These are phyloP conservation scores for Diplolepis rosae DNA, from an alignment of 2,888 invertebrate species.

Conservation along the genomic window DNA sequence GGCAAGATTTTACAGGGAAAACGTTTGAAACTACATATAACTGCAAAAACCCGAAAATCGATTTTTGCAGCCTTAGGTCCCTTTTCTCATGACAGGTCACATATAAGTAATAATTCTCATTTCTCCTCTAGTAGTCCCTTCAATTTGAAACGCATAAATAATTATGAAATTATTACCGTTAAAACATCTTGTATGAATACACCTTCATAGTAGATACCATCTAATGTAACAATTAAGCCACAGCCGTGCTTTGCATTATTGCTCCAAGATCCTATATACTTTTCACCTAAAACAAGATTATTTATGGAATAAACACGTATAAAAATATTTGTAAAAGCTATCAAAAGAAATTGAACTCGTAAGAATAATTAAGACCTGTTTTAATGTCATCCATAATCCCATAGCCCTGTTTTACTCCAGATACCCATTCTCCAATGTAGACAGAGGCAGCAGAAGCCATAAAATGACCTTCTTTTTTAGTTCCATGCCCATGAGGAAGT, in stretches of 20 bases:
- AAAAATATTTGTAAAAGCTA: neutral
- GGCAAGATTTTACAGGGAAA: too few relatives aligned
- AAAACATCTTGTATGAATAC: slow-evolving; percentile 86
- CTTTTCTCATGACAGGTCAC: too few relatives aligned
- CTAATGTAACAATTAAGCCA: slow-evolving; percentile 90
- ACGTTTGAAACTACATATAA: too few relatives aligned
- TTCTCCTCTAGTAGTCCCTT: too few relatives aligned
- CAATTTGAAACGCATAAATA: neutral
- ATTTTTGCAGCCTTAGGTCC: too few relatives aligned
- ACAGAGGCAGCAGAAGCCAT: slow-evolving; percentile 84
- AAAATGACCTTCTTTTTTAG: slow-evolving; percentile 86
- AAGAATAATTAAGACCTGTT: slow-evolving; percentile 75
- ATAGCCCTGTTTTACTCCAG: slow-evolving; percentile 87
- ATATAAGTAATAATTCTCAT: too few relatives aligned
- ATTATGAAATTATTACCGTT: slow-evolving; percentile 75
- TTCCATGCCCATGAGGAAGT: slow-evolving; percentile 88
- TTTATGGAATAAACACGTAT: neutral
- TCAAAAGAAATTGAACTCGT: neutral
- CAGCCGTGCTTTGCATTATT: slow-evolving; percentile 89
- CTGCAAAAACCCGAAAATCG: too few relatives aligned
- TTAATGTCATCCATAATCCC: slow-evolving; percentile 92
- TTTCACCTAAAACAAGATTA: slow-evolving; percentile 78
- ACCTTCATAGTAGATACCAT: slow-evolving; percentile 94
- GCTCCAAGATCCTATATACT: slow-evolving; percentile 92
- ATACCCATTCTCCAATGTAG: slow-evolving; percentile 92